These are phyloP conservation scores for Protaetia brevitarsis DNA, from an alignment of 1,140 invertebrate genomes.

Conservation along the genomic window DNA sequence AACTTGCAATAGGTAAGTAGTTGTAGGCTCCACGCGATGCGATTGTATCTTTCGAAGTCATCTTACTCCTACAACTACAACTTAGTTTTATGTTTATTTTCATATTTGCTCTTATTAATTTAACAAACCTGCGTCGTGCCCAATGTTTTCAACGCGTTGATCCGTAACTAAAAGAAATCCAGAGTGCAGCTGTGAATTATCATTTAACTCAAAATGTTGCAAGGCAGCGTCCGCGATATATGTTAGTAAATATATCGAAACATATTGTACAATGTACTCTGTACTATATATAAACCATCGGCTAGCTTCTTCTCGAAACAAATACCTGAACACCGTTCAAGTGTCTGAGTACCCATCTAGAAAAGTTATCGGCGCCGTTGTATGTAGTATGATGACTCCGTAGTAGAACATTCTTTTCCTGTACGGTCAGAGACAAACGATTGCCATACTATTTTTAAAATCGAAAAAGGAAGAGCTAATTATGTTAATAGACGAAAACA, in stretches of 20 bases:
- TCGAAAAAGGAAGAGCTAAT: background rate
- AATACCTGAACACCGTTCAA: slow-evolving; percentile 24
- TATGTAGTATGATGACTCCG: too few relatives aligned
- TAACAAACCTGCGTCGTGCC: background rate
- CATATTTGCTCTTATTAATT: background rate
- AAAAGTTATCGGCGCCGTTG: too few relatives aligned
- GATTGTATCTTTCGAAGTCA: too few relatives aligned
- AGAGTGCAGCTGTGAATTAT: background rate
- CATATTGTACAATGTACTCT: slow-evolving; percentile 25
- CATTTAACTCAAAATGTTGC: background rate
- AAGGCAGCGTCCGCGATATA: too few relatives aligned
- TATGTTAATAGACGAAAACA: background rate
- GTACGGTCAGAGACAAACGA: too few relatives aligned
- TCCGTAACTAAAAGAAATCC: background rate
- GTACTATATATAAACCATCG: slow-evolving; percentile 24
- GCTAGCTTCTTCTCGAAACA: background rate
- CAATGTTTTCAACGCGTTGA: background rate
- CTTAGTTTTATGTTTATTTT: background rate
- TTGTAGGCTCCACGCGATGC: too few relatives aligned
- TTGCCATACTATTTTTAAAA: too few relatives aligned
- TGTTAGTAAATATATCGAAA: slow-evolving; percentile 16
- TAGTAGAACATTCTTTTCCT: too few relatives aligned
- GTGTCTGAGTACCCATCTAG: too few relatives aligned
- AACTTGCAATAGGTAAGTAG: too few relatives aligned
- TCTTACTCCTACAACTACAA: too few relatives aligned